Evolutionary conservation across 2,797 vertebrate species (phyloP), one percentile per base, ranked within the genome.

Genomic region (Acanthornis magna): DNA sequence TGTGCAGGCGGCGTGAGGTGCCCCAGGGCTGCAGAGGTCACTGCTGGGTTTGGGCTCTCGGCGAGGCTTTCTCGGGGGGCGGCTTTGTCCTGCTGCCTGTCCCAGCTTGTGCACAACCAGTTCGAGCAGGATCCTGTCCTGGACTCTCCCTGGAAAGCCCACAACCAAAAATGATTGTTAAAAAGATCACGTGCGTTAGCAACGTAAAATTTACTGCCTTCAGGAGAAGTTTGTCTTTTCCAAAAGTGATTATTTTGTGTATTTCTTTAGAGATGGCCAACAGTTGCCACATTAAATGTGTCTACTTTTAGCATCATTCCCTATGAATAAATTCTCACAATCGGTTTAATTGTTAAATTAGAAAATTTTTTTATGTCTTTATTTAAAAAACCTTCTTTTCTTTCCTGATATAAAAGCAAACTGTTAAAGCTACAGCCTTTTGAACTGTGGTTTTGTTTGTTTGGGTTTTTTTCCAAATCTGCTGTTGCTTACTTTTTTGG

Each of bases 1-100:
- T 29, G 66, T 58, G 22, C 20, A 10, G 75, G 66, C 79, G 43
- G 60, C 32, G 6, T 5, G 88, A 80, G 70, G 47, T 58, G 92
- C 91, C 84, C 58, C 43, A 9, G 95, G 94, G 61, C 83, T 97
- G 58, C 38, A 42, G 84, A 90, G 94, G 87, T 91, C 83, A 58
- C 79, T 40, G 42, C 26, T 67, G 63, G 43, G 55, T 82, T 62
- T 55, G 91, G 66, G 80, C 71, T 88, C 65, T 61, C 45, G 27
- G 7, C 7, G 2, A 21, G 70, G 58, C n/a, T 34, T 65, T 81
- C 85, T 53, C 30, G 47, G 45, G 57, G 68, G 51, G 54, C 8
- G 0, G 71, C 85, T 89, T 93, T 86, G 78, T 91, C 76, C 67
- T 36, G 80, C 90, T 73, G 86, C 91, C 80, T 13, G 60, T 57